Evolutionary conservation across 2,797 vertebrate species (phyloP).

Genomic region (Sebastiscus albofasciatus): DNA sequence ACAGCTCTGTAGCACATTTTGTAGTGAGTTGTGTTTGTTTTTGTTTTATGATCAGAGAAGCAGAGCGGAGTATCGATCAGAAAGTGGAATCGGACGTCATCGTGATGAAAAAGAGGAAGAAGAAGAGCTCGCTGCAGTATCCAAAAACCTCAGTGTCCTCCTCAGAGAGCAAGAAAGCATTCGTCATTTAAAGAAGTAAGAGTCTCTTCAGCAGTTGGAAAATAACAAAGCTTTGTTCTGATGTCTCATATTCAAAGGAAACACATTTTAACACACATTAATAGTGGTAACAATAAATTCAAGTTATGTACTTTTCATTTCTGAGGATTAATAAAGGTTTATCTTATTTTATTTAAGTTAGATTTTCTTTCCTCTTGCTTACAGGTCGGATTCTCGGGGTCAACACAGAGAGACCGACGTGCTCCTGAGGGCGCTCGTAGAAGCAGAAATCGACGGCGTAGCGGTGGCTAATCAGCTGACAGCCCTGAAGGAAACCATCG

Average conservation of each 20-base stretch:
- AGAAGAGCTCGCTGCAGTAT: conserved; percentile 83
- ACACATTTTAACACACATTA: not conserved
- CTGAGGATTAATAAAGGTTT: not conserved
- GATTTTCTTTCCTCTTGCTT: conserved; percentile 3
- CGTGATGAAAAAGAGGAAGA: conserved; percentile 82
- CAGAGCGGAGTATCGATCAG: conserved; percentile 69
- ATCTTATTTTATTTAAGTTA: not conserved
- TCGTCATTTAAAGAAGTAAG: conserved; percentile 81
- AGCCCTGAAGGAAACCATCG: conserved; percentile 84
- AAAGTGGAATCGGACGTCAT: conserved; percentile 72
- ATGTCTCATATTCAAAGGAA: not conserved
- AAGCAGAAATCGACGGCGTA: conserved; percentile 90
- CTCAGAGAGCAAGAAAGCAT: conserved; percentile 84
- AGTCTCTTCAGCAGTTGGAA: conserved; percentile 76
- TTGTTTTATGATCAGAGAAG: conserved; percentile 43
- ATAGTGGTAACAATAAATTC: not conserved
- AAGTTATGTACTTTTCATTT: not conserved
- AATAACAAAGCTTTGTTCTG: not conserved
- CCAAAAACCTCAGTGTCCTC: conserved; percentile 81
- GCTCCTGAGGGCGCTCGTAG: conserved; percentile 88
- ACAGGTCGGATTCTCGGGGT: conserved; percentile 82
- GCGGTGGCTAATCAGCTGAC: conserved; percentile 90
- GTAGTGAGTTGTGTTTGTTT: not conserved
- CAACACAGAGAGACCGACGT: conserved; percentile 82
- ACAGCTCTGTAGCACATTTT: not conserved